Percentiles rank a stretch among this genome's conserved stretches.
Evolutionary conservation across 1,140 invertebrate genomes (phyloP).

Genomic region (Drosophila seguyi): DNA sequence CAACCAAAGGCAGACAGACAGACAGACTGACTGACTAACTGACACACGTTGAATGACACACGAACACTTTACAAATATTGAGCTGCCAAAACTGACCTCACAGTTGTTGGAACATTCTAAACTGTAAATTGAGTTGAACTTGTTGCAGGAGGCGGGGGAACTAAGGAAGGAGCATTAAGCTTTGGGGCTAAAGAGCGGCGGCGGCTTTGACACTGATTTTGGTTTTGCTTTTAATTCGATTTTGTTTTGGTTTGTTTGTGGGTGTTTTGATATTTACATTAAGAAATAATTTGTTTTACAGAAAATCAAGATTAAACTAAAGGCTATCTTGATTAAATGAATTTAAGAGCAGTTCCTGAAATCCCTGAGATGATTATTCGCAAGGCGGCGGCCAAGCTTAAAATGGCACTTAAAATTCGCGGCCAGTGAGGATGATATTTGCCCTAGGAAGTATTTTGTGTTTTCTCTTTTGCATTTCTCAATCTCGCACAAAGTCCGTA

Average conservation of each 20-base stretch:
- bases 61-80: slow-evolving; percentile 9
- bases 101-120: slow-evolving; percentile 40
- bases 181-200: background rate
- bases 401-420: slow-evolving; percentile 2
- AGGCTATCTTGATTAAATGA: background rate
- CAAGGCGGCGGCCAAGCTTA: background rate
- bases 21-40: background rate
- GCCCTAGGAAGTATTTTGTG: slow-evolving; percentile 25
- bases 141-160: slow-evolving; percentile 10
- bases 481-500: slow-evolving; percentile 27
- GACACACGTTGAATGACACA: slow-evolving; percentile 12
- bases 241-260: slow-evolving; percentile 3
- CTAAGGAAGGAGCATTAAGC: background rate
- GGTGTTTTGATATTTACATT: background rate
- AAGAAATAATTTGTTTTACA: background rate
- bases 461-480: slow-evolving; percentile 6
- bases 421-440: slow-evolving; percentile 14
- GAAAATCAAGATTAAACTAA: background rate
- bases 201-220: slow-evolving; percentile 23
- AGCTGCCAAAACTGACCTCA: slow-evolving; percentile 59
- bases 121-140: slow-evolving; percentile 52
- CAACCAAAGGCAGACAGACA: slow-evolving; percentile 2
- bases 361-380: background rate
- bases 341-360: background rate
- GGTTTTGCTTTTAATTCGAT: slow-evolving; percentile 5